Percentiles rank a stretch among this genome's conserved stretches.
Conservation (phyloP, 2,113 vertebrate genomes). For the Crotalus helleri region DNA sequence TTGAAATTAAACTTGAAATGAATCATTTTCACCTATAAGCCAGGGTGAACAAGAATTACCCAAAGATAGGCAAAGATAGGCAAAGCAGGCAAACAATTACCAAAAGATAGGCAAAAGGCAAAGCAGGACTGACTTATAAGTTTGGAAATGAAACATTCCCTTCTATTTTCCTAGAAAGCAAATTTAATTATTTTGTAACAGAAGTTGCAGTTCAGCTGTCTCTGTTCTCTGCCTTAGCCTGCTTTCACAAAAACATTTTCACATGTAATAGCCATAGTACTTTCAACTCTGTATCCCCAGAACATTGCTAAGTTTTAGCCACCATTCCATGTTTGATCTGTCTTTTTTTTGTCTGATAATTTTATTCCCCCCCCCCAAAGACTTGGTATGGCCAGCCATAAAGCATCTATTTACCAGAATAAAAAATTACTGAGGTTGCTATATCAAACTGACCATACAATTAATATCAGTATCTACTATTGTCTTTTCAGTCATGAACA, state of each 20-base stretch:
- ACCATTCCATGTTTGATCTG: not conserved
- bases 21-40: not conserved
- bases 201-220: not conserved
- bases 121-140: not conserved
- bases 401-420: not conserved
- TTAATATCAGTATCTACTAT: not conserved
- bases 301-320: not conserved
- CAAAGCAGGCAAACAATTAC: not conserved
- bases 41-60: not conserved
- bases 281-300: not conserved
- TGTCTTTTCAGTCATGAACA: conserved; percentile 1
- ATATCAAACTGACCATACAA: not conserved
- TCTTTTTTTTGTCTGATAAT: not conserved
- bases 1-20: not conserved
- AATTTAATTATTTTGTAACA: not conserved
- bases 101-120: not conserved
- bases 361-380: not conserved
- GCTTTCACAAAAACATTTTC: not conserved
- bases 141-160: not conserved
- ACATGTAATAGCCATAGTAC: not conserved
- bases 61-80: not conserved
- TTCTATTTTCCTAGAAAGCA: not conserved
- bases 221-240: not conserved
- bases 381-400: not conserved
- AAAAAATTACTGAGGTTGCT: not conserved